Percentiles rank a stretch among this genome's conserved stretches.
Conservation (phyloP, 2,113 vertebrate species). For the Trochalopteron elliotii region DNA sequence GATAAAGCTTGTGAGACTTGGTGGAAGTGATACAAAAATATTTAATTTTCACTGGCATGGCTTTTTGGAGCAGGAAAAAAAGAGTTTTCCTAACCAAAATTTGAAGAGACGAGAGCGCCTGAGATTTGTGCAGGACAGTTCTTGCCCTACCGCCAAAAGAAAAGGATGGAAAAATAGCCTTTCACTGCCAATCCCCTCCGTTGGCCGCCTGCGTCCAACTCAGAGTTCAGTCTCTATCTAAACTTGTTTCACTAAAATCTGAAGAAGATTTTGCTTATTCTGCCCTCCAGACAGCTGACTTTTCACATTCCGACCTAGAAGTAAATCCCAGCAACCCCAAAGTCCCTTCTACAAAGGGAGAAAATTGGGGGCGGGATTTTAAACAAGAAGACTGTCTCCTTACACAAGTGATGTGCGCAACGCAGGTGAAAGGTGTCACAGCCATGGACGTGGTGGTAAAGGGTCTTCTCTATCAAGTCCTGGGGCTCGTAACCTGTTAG, state of each 20-base stretch:
- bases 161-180: background rate
- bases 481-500: constrained; percentile 98
- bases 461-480: constrained; percentile 98
- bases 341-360: background rate
- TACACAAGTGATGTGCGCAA: constrained; percentile 95
- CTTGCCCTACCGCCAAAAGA: background rate
- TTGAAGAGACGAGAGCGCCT: background rate
- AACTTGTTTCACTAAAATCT: background rate
- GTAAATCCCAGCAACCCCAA: background rate
- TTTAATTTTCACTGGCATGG: background rate
- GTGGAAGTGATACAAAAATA: background rate
- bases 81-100: background rate
- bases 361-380: background rate
- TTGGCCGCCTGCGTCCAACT: background rate
- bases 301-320: background rate
- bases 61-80: background rate
- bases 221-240: background rate
- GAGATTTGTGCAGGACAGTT: background rate
- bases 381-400: constrained; percentile 66
- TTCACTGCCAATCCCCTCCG: accelerated
- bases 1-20: background rate
- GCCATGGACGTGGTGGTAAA: constrained; percentile 97
- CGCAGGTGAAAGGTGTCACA: constrained; percentile 97
- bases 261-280: background rate
- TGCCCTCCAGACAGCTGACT: background rate